Conservation (phyloP, 2,797 vertebrate species). For the Centroberyx gerrardi region DNA sequence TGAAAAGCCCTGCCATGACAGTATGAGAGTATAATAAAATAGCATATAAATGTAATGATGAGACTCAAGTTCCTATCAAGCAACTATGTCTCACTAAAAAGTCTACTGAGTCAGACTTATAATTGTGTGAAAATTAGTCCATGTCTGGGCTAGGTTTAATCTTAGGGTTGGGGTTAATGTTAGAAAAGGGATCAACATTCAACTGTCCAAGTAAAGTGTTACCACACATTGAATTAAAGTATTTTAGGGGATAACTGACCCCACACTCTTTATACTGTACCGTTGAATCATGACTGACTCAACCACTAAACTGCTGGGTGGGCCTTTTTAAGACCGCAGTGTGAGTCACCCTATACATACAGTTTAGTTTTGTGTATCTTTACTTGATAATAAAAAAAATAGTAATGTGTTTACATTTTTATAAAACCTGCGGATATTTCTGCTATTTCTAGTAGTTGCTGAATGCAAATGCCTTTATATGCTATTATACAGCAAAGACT, state of each 20-base stretch:
- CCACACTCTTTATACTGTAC: background rate
- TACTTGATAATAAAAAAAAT: background rate
- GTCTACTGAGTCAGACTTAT: too few relatives aligned
- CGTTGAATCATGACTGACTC: background rate
- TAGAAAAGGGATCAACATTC: too few relatives aligned
- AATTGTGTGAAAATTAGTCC: too few relatives aligned
- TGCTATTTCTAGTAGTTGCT: background rate
- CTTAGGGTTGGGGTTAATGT: too few relatives aligned
- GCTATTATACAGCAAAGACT: conserved; percentile 23
- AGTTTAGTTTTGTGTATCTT: background rate
- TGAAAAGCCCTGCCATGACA: conserved; percentile 16
- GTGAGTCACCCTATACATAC: background rate
- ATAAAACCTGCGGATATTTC: background rate
- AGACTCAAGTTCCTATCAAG: too few relatives aligned
- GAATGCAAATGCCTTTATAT: conserved; percentile 18
- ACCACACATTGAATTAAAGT: background rate
- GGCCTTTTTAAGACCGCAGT: background rate
- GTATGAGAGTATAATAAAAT: conserved; percentile 16
- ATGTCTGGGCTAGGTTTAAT: too few relatives aligned
- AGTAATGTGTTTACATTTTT: background rate
- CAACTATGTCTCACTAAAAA: too few relatives aligned
- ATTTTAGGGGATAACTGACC: conserved; percentile 16
- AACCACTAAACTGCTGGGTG: too few relatives aligned
- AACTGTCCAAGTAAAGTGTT: too few relatives aligned
- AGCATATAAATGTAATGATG: conserved; percentile 10